phyloP scores from a whole-genome alignment of 2,113 vertebrate species.

The Anas platyrhynchos region DNA sequence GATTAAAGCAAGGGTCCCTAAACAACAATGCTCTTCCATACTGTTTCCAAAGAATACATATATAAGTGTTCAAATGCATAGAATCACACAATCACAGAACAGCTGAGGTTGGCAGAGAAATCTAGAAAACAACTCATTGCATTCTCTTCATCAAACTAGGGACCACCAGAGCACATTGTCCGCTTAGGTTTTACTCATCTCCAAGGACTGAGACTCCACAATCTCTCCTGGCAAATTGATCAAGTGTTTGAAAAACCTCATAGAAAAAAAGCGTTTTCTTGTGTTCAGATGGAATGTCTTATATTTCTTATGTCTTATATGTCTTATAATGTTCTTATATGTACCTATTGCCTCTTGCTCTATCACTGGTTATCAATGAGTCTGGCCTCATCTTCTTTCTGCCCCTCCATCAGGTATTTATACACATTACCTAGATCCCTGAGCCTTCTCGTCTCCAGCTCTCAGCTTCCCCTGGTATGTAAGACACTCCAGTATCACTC shows the following conservation, averaged over 20 bases:
- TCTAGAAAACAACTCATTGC: not conserved
- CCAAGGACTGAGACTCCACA: not conserved
- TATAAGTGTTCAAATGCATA: not conserved
- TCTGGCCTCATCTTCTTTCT: not conserved
- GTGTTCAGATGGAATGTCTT: not conserved
- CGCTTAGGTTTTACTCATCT: not conserved
- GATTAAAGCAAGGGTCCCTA: not conserved
- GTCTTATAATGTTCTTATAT: not conserved
- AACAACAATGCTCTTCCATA: not conserved
- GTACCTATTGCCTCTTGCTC: not conserved
- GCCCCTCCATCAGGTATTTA: not conserved
- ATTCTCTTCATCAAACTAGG: not conserved
- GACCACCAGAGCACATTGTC: not conserved
- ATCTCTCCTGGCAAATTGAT: not conserved
- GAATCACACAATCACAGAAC: not conserved
- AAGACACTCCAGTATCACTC: not conserved
- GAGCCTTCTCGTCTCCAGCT: not conserved
- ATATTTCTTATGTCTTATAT: not conserved
- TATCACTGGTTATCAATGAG: not conserved
- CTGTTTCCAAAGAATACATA: not conserved
- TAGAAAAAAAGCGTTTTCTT: fast-evolving
- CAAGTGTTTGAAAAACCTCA: not conserved
- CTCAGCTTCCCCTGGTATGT: not conserved
- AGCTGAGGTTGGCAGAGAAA: not conserved
- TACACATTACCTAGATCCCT: not conserved